Base-by-base conservation (phyloP, 2,113 vertebrate species). In the Notechis scutatus region DNA sequence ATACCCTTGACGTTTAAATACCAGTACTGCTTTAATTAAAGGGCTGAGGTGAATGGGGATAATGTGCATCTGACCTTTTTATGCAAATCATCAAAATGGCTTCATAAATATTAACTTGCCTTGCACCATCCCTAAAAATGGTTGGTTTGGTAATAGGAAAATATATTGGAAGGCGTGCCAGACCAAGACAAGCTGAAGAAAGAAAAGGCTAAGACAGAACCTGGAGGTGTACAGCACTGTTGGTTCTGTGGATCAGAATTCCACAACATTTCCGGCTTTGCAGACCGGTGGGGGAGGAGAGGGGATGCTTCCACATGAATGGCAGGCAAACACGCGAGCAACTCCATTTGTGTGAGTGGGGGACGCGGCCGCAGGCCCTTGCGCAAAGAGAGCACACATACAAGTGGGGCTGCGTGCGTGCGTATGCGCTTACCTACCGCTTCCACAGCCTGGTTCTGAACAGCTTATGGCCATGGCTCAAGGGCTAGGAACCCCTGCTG, bases 401-500 rank as follows among this genome's bases (percentile, higher is more conserved):
- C 26, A n/a, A 14, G 12, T 69, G 61, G 4, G 4, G 61, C 15
- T 69, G 4, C 14, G 1, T n/a, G 61, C 1, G 4, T 0, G 1
- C 0, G 4, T n/a, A 69, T 12, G 12, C 2, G 1, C 29, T 69
- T 4, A 1, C 11, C 26, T n/a, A 10, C 10, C 0, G 4, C 10
- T 64, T 64, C 24, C 3, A 64, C 10, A 29, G 10, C 26, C 24
- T 26, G 10, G 26, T 64, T 64, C 59, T 29, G 59, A 64, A 29
- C 29, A 26, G 26, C 61, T 64, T 26, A 29, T 29, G 10, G 26
- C 57, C 57, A 4, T 10, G 2, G 10, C 26, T 11, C 61, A 0
- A 10, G 26, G 10, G 10, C 4, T 29, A 11, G 61, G 61, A 29
- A 64, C 0, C 11, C 3, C 26, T 64, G 61, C 26, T 64, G 26